Evolutionary conservation across 2,113 vertebrate genomes (phyloP).

Genomic region (Mus musculus): GRCm39 chr16:96075001-96075500

Average conservation of each 20-base stretch:
- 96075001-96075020: too few species aligned
- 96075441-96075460: background rate
- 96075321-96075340: background rate
- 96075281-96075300: too few species aligned
- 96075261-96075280: background rate
- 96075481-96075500: background rate
- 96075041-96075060: background rate
- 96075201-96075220: background rate
- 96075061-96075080: background rate
- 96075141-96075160: background rate
- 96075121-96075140: background rate
- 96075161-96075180: too few species aligned
- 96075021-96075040: background rate
- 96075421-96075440: background rate
- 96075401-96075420: background rate
- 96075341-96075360: background rate
- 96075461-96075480: background rate
- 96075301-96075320: background rate
- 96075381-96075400: background rate
- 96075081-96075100: background rate
- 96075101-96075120: background rate
- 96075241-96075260: too few species aligned
- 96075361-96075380: background rate
- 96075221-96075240: background rate
- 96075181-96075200: background rate